Evolutionary conservation across 37 sponge, comb jelly and placozoan genomes (phyloP).

Genomic region (Dysidea cf. avara): DNA sequence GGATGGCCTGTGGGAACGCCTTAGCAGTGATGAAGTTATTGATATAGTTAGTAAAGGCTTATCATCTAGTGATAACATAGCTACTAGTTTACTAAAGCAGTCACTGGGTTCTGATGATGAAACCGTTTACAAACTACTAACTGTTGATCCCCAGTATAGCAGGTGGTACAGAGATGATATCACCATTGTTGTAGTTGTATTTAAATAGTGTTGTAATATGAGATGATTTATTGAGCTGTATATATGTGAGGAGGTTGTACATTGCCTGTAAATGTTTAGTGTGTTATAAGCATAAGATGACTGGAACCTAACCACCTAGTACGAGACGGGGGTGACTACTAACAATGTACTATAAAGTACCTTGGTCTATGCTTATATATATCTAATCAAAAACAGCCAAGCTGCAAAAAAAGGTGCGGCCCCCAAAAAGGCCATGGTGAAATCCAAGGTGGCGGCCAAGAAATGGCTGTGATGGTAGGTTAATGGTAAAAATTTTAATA

Average conservation of each 20-base stretch:
- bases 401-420: no score
- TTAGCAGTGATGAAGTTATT: constrained; percentile 68
- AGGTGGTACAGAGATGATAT: constrained; percentile 79
- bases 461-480: no score
- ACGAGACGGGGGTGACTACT: no score
- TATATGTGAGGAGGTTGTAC: not conserved
- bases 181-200: constrained; percentile 71
- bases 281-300: no score
- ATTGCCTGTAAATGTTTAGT: no score
- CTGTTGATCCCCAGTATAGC: constrained; percentile 29
- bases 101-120: constrained; percentile 64
- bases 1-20: constrained; percentile 88
- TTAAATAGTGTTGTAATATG: constrained; percentile 25
- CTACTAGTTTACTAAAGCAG: constrained; percentile 67
- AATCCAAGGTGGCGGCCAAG: no score
- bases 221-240: not conserved
- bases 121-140: constrained; percentile 35
- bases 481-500: no score
- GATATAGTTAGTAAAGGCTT: constrained; percentile 24
- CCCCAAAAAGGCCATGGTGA: no score
- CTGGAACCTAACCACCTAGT: no score
- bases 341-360: no score
- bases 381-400: no score
- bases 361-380: no score
- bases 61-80: constrained; percentile 38